A percentile compares a stretch with the other conserved stretches of the same genome.
Evolutionary conservation across 2,113 vertebrate species (phyloP).

Genomic region (Rostratula benghalensis): DNA sequence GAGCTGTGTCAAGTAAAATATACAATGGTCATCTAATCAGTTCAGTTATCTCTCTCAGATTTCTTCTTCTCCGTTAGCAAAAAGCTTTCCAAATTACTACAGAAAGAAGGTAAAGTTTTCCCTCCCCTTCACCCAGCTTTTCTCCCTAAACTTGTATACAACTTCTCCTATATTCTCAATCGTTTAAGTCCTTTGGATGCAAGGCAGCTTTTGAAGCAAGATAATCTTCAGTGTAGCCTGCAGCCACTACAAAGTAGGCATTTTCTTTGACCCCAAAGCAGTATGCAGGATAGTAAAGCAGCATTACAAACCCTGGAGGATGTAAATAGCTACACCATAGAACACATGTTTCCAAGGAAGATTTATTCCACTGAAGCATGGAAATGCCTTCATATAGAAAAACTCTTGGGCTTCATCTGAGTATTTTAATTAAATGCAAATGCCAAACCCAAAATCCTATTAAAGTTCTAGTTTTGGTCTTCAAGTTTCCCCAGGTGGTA

Average conservation of each 20-base stretch:
- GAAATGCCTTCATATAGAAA: not conserved
- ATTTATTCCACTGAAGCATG: not conserved
- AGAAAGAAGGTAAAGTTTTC: not conserved
- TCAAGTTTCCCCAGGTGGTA: not conserved
- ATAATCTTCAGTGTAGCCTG: not conserved
- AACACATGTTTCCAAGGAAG: not conserved
- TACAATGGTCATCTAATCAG: not conserved
- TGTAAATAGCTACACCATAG: not conserved
- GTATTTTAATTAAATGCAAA: not conserved
- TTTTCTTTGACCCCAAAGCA: not conserved
- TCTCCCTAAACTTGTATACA: not conserved
- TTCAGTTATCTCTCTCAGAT: not conserved
- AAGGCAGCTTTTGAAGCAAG: not conserved
- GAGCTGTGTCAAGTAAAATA: not conserved
- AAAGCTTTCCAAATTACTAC: not conserved
- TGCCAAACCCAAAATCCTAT: not conserved
- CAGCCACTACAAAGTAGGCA: rapidly evolving
- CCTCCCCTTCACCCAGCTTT: not conserved
- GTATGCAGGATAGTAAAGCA: not conserved
- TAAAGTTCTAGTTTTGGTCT: not conserved
- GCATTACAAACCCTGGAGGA: not conserved
- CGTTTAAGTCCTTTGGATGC: not conserved
- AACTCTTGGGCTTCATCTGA: not conserved
- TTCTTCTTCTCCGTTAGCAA: not conserved
- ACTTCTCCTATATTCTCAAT: not conserved